A percentile compares a stretch with the other conserved stretches of the same genome.
These are phyloP conservation scores for Helarctos malayanus DNA, from an alignment of 2,797 vertebrate genomes.

Conservation along the genomic window DNA sequence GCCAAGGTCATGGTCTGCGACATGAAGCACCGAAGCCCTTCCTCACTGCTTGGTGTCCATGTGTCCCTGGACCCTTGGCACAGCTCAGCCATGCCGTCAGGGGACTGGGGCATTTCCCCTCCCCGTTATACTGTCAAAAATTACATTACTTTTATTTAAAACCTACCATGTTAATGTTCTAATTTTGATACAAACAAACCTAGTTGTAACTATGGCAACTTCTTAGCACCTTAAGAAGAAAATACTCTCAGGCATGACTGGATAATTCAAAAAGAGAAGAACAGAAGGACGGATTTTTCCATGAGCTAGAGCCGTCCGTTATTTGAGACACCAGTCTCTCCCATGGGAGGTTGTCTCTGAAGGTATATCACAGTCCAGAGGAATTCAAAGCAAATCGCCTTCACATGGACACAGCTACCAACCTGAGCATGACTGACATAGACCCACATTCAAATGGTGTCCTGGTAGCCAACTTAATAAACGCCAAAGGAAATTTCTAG, in stretches of 20 bases:
- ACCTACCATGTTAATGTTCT: neutral
- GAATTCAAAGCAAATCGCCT: neutral
- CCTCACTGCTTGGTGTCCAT: neutral
- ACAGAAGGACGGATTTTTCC: conserved; percentile 37
- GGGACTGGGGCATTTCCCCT: conserved; percentile 1
- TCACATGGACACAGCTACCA: neutral
- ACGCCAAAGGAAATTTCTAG: neutral
- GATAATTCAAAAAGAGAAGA: conserved; percentile 32
- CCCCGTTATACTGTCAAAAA: neutral
- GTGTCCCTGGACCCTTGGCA: neutral
- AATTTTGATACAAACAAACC: conserved; percentile 37
- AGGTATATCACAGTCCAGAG: neutral
- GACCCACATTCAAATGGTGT: neutral
- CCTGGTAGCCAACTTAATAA: neutral
- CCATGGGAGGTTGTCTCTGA: neutral
- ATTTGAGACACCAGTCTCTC: neutral
- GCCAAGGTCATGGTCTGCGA: neutral
- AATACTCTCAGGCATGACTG: neutral
- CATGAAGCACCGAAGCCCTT: neutral
- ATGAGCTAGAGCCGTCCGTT: neutral
- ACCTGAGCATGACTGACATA: neutral
- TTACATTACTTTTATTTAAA: conserved; percentile 44
- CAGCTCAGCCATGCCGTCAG: neutral
- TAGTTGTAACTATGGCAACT: neutral
- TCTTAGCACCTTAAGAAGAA: conserved; percentile 58